Conservation (phyloP, 2,888 invertebrate genomes). For the Eristalinus aeneus region DNA sequence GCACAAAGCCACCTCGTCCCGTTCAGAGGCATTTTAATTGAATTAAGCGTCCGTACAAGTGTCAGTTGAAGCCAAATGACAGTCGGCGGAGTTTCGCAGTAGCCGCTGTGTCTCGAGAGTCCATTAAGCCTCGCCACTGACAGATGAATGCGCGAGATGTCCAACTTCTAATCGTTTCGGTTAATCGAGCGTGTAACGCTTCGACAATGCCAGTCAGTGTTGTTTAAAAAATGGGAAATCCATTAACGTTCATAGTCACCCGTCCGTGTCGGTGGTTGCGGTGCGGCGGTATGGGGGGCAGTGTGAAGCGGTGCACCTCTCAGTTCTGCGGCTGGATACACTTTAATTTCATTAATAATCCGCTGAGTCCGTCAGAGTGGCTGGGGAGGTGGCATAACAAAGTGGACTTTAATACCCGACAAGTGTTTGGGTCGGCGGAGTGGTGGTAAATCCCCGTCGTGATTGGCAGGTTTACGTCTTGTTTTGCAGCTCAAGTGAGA, state of each 20-base stretch:
- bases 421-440: conserved; percentile 59
- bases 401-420: conserved; percentile 41
- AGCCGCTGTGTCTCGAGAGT: conserved; percentile 51
- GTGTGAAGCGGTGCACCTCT: not conserved
- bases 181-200: conserved; percentile 64
- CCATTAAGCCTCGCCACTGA: conserved; percentile 53
- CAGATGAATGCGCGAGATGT: conserved; percentile 44
- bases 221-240: conserved; percentile 46
- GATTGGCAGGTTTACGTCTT: conserved; percentile 76
- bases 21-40: conserved; percentile 53
- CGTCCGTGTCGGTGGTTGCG: not conserved
- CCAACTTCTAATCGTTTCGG: conserved; percentile 58
- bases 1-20: not conserved
- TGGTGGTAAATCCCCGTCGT: conserved; percentile 71
- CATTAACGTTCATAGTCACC: conserved; percentile 51
- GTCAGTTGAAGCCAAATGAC: conserved; percentile 39
- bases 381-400: conserved; percentile 40
- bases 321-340: conserved; percentile 37
- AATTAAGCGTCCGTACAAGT: conserved; percentile 45
- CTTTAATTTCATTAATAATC: conserved; percentile 71
- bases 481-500: conserved; percentile 40
- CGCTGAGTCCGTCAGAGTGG: conserved; percentile 37
- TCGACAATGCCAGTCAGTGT: conserved; percentile 63
- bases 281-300: not conserved
- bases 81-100: conserved; percentile 60